Conservation (phyloP, 2,113 vertebrate genomes). For the Eulemur macaco region DNA sequence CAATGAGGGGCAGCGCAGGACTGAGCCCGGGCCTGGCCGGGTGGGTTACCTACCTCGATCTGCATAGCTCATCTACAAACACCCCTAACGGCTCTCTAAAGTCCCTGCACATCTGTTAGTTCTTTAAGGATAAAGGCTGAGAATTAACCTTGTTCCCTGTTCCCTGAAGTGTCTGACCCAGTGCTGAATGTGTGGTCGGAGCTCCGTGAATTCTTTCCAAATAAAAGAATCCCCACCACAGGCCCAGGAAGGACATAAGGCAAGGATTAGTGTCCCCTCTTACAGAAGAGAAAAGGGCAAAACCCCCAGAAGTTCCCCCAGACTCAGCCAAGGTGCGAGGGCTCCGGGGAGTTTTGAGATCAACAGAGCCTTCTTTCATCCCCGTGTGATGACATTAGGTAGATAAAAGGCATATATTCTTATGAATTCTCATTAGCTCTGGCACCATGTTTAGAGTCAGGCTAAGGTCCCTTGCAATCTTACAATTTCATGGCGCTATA, state of each 20-base stretch:
- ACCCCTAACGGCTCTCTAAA: not conserved
- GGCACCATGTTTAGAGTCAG: not conserved
- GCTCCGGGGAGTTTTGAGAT: not conserved
- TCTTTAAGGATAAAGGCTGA: slow-evolving; percentile 65
- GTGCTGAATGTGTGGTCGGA: slow-evolving; percentile 4
- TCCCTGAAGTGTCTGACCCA: not conserved
- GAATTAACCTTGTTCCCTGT: slow-evolving; percentile 40
- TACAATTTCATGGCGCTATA: not conserved
- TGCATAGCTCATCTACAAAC: not conserved
- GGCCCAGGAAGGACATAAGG: slow-evolving; percentile 35
- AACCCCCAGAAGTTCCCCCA: not conserved
- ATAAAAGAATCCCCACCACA: not conserved
- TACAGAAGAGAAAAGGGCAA: not conserved
- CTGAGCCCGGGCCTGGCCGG: not conserved
- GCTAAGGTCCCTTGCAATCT: not conserved
- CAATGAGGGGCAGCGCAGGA: not conserved
- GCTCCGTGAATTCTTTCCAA: slow-evolving; percentile 51
- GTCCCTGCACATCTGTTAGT: slow-evolving; percentile 44
- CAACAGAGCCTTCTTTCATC: not conserved
- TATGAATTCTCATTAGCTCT: not conserved
- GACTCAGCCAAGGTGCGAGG: not conserved
- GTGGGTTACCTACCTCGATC: not conserved
- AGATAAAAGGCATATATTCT: not conserved
- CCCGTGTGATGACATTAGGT: not conserved
- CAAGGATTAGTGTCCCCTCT: not conserved